Evolutionary conservation across 37 sponge, comb jelly and placozoan genomes (phyloP).

Genomic region (Chondrosia reniformis): DNA sequence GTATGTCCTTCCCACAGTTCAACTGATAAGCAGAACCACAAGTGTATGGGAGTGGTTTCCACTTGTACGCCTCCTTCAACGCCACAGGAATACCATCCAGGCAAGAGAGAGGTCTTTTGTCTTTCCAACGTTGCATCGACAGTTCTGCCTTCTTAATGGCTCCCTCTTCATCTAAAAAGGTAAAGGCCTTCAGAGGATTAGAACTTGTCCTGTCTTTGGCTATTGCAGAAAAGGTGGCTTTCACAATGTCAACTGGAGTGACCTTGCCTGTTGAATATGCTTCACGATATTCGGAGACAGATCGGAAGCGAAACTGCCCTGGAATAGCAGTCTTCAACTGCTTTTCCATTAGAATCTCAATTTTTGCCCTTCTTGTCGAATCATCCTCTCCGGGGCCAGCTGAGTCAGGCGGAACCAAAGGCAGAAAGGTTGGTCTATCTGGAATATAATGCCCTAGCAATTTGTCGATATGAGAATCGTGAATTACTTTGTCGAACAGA

Average conservation of each 20-base stretch:
- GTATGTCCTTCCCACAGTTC: conserved; percentile 18
- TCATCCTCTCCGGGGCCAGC: conserved; percentile 6
- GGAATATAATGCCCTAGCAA: conserved; percentile 47
- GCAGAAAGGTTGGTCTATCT: conserved; percentile 54
- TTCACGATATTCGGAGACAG: conserved; percentile 33
- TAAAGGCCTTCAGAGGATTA: conserved; percentile 72
- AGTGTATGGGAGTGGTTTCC: conserved; percentile 46
- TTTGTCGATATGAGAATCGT: conserved; percentile 9
- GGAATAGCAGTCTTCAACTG: neutral
- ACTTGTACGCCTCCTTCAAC: conserved; percentile 74
- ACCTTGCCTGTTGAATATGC: conserved; percentile 25
- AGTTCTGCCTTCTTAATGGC: conserved; percentile 69
- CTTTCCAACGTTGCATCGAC: conserved; percentile 74
- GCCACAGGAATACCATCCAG: conserved; percentile 89
- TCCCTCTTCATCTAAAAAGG: conserved; percentile 33
- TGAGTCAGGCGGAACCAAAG: neutral
- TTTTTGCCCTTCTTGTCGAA: neutral
- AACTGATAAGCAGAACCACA: conserved; percentile 35
- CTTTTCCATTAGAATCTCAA: neutral
- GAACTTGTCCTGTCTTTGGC: conserved; percentile 28
- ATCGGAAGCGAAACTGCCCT: neutral
- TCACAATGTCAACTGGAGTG: conserved; percentile 52
- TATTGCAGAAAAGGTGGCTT: conserved; percentile 46
- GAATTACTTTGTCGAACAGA: conserved; percentile 8
- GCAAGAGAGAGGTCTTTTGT: conserved; percentile 63